These are phyloP conservation scores for Leptopilina myrica DNA, from an alignment of 2,888 invertebrate genomes.

Conservation along the genomic window DNA sequence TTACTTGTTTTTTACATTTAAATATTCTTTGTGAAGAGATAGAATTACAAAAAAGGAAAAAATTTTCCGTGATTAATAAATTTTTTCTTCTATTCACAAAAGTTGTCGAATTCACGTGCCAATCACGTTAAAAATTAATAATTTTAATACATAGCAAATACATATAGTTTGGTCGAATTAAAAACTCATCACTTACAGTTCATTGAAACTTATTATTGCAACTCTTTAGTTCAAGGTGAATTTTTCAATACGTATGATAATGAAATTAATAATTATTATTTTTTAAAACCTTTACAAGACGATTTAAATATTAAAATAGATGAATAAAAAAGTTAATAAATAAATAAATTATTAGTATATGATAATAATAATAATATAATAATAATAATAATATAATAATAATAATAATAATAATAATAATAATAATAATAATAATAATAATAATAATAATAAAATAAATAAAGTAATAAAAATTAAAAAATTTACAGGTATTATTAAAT, in stretches of 20 bases:
- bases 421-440: too few relatives aligned
- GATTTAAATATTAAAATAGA: too few relatives aligned
- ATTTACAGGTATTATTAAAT: too few relatives aligned
- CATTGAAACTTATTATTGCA: not conserved
- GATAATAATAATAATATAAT: too few relatives aligned
- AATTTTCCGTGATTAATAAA: constrained; percentile 1
- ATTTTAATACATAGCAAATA: not conserved
- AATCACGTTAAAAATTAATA: not conserved
- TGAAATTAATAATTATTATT: not conserved
- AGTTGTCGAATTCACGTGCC: not conserved
- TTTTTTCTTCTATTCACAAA: not conserved
- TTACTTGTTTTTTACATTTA: not conserved
- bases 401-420: too few relatives aligned
- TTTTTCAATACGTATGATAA: not conserved
- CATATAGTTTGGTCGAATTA: not conserved
- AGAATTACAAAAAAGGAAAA: not conserved
- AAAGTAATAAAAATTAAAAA: too few relatives aligned
- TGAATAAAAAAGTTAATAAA: too few relatives aligned
- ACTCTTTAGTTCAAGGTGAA: not conserved
- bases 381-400: too few relatives aligned
- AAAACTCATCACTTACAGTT: not conserved
- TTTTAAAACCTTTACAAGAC: not conserved
- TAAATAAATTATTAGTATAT: too few relatives aligned
- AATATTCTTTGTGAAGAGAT: not conserved
- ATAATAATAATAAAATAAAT: too few relatives aligned